A percentile compares a stretch with the other conserved stretches of the same genome.
Evolutionary conservation across 53 echinoderm and acorn worm genomes (phyloP).

Genomic region (Antedon mediterranea): DNA sequence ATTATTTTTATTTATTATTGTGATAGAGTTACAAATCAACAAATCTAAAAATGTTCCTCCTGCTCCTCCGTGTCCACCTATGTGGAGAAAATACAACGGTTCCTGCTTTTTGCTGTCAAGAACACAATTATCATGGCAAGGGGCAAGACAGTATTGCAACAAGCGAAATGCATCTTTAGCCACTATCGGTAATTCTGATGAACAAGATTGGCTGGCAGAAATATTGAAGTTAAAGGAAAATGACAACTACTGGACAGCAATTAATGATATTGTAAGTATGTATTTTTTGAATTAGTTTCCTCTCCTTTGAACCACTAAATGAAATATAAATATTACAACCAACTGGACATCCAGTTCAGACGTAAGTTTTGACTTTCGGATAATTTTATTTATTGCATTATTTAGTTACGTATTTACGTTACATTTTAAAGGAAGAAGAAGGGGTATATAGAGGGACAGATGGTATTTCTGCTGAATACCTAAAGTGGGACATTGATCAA

Average conservation of each 20-base stretch:
- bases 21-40: too few relatives aligned
- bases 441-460: background rate
- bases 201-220: background rate
- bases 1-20: too few relatives aligned
- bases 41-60: too few relatives aligned
- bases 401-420: background rate
- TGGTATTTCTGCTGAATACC: background rate
- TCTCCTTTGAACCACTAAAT: too few relatives aligned
- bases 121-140: background rate
- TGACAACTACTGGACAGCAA: background rate
- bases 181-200: background rate
- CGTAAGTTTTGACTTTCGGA: too few relatives aligned
- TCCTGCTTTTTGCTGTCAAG: background rate
- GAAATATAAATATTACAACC: too few relatives aligned
- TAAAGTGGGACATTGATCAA: background rate
- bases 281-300: too few relatives aligned
- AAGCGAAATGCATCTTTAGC: background rate
- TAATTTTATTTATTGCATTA: too few relatives aligned
- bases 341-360: too few relatives aligned
- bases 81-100: background rate
- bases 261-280: background rate
- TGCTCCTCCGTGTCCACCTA: too few relatives aligned
- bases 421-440: background rate
- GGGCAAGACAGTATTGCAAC: background rate
- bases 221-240: background rate